A percentile compares a stretch with the other conserved stretches of the same genome.
Evolutionary conservation across 64 coral and sea anemone species (phyloP).

Genomic region (Montipora efflorescens): DNA sequence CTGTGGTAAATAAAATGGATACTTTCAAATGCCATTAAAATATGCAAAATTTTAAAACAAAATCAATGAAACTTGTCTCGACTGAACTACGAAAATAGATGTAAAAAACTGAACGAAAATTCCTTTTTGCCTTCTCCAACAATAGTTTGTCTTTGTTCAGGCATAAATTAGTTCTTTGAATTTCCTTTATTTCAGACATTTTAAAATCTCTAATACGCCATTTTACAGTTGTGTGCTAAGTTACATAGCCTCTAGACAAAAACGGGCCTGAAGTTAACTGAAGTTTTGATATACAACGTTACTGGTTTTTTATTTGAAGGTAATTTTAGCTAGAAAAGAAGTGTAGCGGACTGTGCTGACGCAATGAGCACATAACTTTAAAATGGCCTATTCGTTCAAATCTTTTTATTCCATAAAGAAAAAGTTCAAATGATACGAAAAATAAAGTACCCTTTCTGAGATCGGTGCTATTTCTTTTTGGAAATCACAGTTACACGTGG

Average conservation of each 20-base stretch:
- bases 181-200: not conserved
- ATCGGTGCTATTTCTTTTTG: not conserved
- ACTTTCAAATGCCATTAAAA: conserved; percentile 49
- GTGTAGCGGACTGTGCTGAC: too few species aligned
- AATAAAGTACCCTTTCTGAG: conserved; percentile 40
- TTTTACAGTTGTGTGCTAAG: not conserved
- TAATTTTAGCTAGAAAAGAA: too few species aligned
- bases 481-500: not conserved
- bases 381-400: not conserved
- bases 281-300: too few species aligned
- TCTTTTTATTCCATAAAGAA: not conserved
- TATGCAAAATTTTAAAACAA: conserved; percentile 62
- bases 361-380: too few species aligned
- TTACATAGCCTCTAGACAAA: too few species aligned
- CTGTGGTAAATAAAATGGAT: conserved; percentile 36
- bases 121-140: not conserved
- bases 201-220: not conserved
- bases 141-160: not conserved
- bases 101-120: conserved; percentile 58
- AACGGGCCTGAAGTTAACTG: too few species aligned
- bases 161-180: not conserved
- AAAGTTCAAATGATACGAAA: conserved; percentile 41
- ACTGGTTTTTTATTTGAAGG: too few species aligned
- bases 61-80: conserved; percentile 35
- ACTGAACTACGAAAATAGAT: conserved; percentile 58